Conservation (phyloP, 2,888 invertebrate genomes). For the Tridacna gigas region DNA sequence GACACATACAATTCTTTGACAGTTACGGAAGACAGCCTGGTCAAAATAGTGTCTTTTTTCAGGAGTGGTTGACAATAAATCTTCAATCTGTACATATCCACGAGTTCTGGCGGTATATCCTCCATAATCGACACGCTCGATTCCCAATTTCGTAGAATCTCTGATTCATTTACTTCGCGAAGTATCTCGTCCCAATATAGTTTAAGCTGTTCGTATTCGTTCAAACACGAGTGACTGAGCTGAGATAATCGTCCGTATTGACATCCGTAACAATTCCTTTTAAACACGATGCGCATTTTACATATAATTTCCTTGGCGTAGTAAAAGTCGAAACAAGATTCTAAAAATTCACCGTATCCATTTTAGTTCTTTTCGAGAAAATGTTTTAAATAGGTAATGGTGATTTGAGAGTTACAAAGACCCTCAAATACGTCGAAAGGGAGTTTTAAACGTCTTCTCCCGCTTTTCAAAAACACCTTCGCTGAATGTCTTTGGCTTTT, state of each 20-base stretch:
- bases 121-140: not conserved
- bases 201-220: slow-evolving; percentile 5
- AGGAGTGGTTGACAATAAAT: slow-evolving; percentile 30
- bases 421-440: slow-evolving; percentile 27
- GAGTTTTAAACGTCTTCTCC: slow-evolving; percentile 28
- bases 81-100: slow-evolving; percentile 31
- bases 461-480: slow-evolving; percentile 27
- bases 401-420: slow-evolving; percentile 19
- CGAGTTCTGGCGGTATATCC: slow-evolving; percentile 5
- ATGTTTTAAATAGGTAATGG: not conserved
- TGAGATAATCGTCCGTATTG: slow-evolving; percentile 21
- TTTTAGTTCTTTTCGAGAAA: too few relatives aligned
- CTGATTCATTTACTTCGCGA: slow-evolving; percentile 10
- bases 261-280: slow-evolving; percentile 31
- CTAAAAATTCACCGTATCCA: not conserved
- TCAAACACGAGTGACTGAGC: slow-evolving; percentile 23
- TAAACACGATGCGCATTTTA: slow-evolving; percentile 30
- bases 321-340: slow-evolving; percentile 35
- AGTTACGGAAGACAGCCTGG: slow-evolving; percentile 32
- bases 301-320: slow-evolving; percentile 30
- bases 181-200: slow-evolving; percentile 25
- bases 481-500: slow-evolving; percentile 32
- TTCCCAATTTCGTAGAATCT: slow-evolving; percentile 32
- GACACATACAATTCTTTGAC: slow-evolving; percentile 28
- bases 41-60: slow-evolving; percentile 32